Base-by-base conservation (phyloP, 2,113 vertebrate species). In the Periophthalmodon schlosseri region DNA sequence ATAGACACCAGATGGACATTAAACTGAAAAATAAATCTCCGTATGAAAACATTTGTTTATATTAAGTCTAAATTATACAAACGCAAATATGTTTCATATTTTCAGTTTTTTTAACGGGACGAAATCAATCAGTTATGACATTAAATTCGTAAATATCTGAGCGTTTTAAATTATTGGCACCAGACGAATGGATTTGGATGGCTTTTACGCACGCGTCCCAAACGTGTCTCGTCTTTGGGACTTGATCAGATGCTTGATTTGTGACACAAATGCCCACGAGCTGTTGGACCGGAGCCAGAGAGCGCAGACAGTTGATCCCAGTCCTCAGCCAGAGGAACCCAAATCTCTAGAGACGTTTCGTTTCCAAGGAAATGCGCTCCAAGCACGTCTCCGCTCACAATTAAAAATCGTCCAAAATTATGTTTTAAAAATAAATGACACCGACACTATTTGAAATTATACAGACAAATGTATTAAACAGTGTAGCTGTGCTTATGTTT, bases 281-380 rank as follows among this genome's bases (percentile, higher is more conserved):
- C 69, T 73, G 76, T 79, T 91, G 89, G 87, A 81, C 67, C 66
- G 64, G 68, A 81, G 81, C 87, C 91, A 90, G 72, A 44, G 70
- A 71, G 72, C 60, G 34, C 88, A 79, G 65, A 61, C 77, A 81
- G 64, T 72, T 75, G 69, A 70, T 83, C 77, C 69, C 77, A 82
- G 74, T 73, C 67, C 74, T 82, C 77, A 65, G 63, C 78, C 78
- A 78, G 80, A 16, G 52, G 34, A 54, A 6, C 63, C 58, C 57
- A 70, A 44, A 70, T 74, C 82, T 70, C 65, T 44, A 20, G 74
- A 74, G 75, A 49, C 0, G 20, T 21, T 23, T 9, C 46, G 39
- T 64, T 72, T 65, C 63, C 52, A 63, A 61, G 21, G n/a, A 64
- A 52, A 72, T 60, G 13, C 21, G 60, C 10, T 52, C 50, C 63